Evolutionary conservation across 2,888 invertebrate genomes (phyloP).

Genomic region (Coelopa pilipes): DNA sequence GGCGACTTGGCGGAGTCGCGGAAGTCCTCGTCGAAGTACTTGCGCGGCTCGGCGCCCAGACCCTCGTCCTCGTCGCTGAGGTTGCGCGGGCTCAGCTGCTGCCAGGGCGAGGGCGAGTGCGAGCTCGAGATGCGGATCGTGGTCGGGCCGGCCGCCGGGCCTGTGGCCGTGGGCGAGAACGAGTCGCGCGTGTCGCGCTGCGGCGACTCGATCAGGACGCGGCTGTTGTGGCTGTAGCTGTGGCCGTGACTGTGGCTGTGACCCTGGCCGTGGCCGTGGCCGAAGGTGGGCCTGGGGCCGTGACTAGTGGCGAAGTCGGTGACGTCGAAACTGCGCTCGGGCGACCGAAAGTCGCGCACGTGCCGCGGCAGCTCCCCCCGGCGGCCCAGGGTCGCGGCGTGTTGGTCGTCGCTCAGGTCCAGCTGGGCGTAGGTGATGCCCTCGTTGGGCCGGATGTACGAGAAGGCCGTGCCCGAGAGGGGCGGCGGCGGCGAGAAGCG

Average conservation of each 20-base stretch:
- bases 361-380: slow-evolving; percentile 9
- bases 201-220: slow-evolving; percentile 39
- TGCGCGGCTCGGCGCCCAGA: slow-evolving; percentile 74
- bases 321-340: slow-evolving; percentile 46
- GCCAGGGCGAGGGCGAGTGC: slow-evolving; percentile 63
- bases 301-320: slow-evolving; percentile 55
- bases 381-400: slow-evolving; percentile 33
- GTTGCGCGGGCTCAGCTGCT: slow-evolving; percentile 63
- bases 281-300: slow-evolving; percentile 12
- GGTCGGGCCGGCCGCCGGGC: slow-evolving; percentile 44
- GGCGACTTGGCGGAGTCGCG: slow-evolving; percentile 50
- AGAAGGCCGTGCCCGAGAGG: slow-evolving; percentile 83
- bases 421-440: slow-evolving; percentile 84
- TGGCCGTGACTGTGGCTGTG: slow-evolving; percentile 34
- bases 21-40: slow-evolving; percentile 67
- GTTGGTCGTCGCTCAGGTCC: slow-evolving; percentile 54
- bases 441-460: slow-evolving; percentile 76
- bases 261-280: slow-evolving; percentile 30
- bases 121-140: slow-evolving; percentile 57
- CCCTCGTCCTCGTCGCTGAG: slow-evolving; percentile 83
- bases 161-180: slow-evolving; percentile 36
- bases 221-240: slow-evolving; percentile 45
- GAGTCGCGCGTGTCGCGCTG: slow-evolving; percentile 36
- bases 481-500: slow-evolving; percentile 75
- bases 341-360: slow-evolving; percentile 20